Evolutionary conservation across 2,888 invertebrate genomes (phyloP).

Genomic region (Elmis aenea): DNA sequence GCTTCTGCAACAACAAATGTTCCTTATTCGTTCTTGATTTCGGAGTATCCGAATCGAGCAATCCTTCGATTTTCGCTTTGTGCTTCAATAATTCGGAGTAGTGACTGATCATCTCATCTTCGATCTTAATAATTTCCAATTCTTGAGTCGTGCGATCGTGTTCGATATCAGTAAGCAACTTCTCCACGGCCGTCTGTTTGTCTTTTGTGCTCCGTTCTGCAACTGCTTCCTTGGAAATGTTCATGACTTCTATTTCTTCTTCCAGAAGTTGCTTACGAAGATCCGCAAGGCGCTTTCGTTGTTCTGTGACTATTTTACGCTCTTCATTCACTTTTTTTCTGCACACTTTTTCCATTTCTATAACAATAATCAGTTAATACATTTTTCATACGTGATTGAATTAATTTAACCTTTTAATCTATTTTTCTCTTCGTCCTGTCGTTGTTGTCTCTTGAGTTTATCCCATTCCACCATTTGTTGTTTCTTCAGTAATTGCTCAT

Average conservation of each 20-base stretch:
- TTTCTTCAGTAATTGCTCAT: slow-evolving; percentile 17
- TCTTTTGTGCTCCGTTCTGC: slow-evolving; percentile 21
- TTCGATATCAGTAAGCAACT: slow-evolving; percentile 26
- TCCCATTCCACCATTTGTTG: slow-evolving; percentile 6
- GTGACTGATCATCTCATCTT: slow-evolving; percentile 30
- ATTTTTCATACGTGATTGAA: background rate
- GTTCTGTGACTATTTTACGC: slow-evolving; percentile 29
- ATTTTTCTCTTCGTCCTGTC: slow-evolving; percentile 17
- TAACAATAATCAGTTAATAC: background rate
- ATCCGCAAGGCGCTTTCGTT: slow-evolving; percentile 28
- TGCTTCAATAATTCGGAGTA: slow-evolving; percentile 34
- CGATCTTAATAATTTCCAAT: slow-evolving; percentile 22
- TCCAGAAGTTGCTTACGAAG: slow-evolving; percentile 31
- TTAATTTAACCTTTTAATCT: slow-evolving; percentile 19
- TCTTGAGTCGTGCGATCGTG: slow-evolving; percentile 20
- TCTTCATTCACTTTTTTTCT: slow-evolving; percentile 31
- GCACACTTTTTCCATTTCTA: slow-evolving; percentile 33
- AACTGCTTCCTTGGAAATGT: slow-evolving; percentile 25
- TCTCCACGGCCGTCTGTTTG: slow-evolving; percentile 22
- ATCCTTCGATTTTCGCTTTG: slow-evolving; percentile 30
- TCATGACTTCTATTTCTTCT: slow-evolving; percentile 32
- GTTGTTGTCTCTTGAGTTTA: slow-evolving; percentile 10
- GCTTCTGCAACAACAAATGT: slow-evolving; percentile 14
- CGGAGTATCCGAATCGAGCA: slow-evolving; percentile 9
- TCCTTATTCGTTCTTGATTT: slow-evolving; percentile 10